These are phyloP conservation scores for Eudemis profundana DNA, from an alignment of 2,888 invertebrate species.

Conservation along the genomic window DNA sequence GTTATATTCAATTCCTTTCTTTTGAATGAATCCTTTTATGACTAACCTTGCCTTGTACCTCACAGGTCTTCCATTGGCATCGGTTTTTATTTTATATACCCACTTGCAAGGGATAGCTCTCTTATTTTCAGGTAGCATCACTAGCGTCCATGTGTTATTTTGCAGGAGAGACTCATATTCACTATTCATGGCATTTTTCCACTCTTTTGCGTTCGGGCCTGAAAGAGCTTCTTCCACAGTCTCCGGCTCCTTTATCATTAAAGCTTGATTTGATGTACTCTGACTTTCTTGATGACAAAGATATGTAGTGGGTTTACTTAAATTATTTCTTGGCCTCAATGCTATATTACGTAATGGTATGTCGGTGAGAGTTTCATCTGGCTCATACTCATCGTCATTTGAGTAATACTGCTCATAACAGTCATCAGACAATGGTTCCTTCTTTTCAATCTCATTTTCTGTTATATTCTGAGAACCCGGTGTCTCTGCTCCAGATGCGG, in stretches of 20 bases:
- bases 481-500: background rate
- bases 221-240: conserved; percentile 2
- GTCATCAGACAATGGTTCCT: background rate
- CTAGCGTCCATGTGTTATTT: conserved; percentile 42
- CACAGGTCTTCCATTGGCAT: conserved; percentile 38
- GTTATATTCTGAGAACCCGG: background rate
- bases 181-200: conserved; percentile 16
- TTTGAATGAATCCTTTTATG: conserved; percentile 17
- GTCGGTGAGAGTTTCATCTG: background rate
- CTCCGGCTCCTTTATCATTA: background rate
- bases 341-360: background rate
- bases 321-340: conserved; percentile 1
- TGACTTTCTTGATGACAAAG: background rate
- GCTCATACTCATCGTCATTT: background rate
- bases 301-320: background rate
- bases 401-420: background rate
- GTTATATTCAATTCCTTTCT: background rate
- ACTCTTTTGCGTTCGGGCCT: background rate
- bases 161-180: conserved; percentile 15
- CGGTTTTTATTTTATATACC: conserved; percentile 41
- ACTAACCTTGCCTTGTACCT: conserved; percentile 47
- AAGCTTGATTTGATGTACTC: background rate
- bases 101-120: conserved; percentile 36
- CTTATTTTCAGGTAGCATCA: conserved; percentile 36
- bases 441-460: background rate